phyloP scores from a whole-genome alignment of 2,797 vertebrate genomes.

The Lagodon rhomboides region DNA sequence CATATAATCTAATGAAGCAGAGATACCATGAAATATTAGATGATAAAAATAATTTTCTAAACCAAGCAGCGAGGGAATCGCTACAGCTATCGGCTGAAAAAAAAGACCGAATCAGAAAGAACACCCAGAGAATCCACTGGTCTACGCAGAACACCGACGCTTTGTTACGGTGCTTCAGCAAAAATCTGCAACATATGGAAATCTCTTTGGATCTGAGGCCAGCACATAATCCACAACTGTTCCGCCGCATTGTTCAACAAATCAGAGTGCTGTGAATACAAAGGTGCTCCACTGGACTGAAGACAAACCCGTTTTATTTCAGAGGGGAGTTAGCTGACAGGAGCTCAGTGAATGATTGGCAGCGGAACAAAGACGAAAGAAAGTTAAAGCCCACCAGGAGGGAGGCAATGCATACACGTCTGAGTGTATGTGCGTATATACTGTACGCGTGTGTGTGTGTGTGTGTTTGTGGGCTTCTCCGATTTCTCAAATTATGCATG shows the following conservation, averaged over 20 bases:
- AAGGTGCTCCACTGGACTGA: conserved; percentile 52
- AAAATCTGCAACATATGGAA: conserved; percentile 54
- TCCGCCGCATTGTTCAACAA: conserved; percentile 46
- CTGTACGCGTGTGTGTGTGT: background rate
- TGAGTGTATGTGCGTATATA: conserved; percentile 21
- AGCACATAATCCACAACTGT: conserved; percentile 43
- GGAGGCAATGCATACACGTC: background rate
- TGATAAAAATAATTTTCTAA: conserved; percentile 50
- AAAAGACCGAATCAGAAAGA: background rate
- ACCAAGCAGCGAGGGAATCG: conserved; percentile 11
- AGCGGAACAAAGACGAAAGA: conserved; percentile 58
- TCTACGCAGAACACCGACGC: conserved; percentile 38
- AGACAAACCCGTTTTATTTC: conserved; percentile 54
- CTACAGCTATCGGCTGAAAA: conserved; percentile 25
- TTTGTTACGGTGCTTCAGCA: conserved; percentile 46
- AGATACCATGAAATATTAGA: conserved; percentile 55
- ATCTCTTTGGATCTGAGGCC: conserved; percentile 57
- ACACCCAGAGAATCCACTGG: conserved; percentile 23
- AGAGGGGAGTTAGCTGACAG: conserved; percentile 54
- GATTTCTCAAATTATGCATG: conserved; percentile 3
- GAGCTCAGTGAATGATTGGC: conserved; percentile 57
- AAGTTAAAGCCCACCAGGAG: conserved; percentile 61
- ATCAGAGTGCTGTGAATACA: conserved; percentile 57
- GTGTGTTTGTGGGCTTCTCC: conserved; percentile 3
- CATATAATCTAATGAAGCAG: conserved; percentile 55